Conservation (phyloP, 2,797 vertebrate species). For the Poecile montanus region DNA sequence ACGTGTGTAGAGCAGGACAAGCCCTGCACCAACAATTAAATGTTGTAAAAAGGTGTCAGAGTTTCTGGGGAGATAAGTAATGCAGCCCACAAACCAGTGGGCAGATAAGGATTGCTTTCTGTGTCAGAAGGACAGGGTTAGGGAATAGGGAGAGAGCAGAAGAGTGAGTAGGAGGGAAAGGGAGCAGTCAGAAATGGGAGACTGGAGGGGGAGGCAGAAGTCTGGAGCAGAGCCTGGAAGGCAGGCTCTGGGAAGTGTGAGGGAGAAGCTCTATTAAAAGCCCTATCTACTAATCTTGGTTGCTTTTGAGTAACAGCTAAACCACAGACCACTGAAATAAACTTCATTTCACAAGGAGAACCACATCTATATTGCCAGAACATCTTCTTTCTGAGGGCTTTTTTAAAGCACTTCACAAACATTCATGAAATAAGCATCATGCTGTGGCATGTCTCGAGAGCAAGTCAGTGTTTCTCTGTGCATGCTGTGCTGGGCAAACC, state of each 20-base stretch:
- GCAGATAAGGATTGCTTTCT: background rate
- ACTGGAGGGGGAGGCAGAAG: background rate
- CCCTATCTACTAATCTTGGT: constrained; percentile 52
- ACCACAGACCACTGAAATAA: constrained; percentile 67
- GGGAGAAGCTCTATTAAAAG: constrained; percentile 54
- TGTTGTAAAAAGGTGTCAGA: background rate
- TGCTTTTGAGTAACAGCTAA: constrained; percentile 65
- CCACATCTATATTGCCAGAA: constrained; percentile 46
- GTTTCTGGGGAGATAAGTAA: background rate
- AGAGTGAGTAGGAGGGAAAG: background rate
- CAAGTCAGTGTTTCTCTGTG: constrained; percentile 36
- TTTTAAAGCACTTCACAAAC: constrained; percentile 35
- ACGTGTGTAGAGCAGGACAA: fast-evolving
- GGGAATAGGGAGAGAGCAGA: background rate
- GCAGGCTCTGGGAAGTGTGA: constrained; percentile 39
- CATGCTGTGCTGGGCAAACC: constrained; percentile 8
- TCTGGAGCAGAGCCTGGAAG: constrained; percentile 56
- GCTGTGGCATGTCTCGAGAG: constrained; percentile 50
- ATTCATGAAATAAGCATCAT: constrained; percentile 39
- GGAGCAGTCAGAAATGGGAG: constrained; percentile 17
- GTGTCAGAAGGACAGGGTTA: background rate
- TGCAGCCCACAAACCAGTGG: background rate
- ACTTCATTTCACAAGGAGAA: constrained; percentile 41
- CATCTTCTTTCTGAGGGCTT: constrained; percentile 14
- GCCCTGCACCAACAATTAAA: background rate